Evolutionary conservation across 2,888 invertebrate genomes (phyloP).

Genomic region (Epinotia ramella): DNA sequence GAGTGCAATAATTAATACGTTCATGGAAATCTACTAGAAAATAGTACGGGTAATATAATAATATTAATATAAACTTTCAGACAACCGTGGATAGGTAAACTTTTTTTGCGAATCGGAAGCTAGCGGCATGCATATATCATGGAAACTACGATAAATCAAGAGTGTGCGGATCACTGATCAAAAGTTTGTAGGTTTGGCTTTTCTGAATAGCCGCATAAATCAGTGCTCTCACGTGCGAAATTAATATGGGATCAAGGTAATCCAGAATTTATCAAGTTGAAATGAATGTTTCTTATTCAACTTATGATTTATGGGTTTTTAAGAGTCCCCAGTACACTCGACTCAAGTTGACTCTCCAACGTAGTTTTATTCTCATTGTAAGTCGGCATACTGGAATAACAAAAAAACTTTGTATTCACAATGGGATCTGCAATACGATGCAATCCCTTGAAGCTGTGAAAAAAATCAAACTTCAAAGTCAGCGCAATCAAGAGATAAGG

Average conservation of each 20-base stretch:
- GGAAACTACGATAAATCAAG: constrained; percentile 65
- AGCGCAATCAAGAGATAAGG: too few relatives aligned
- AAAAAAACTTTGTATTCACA: too few relatives aligned
- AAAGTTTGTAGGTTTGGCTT: constrained; percentile 72
- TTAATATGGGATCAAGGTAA: constrained; percentile 66
- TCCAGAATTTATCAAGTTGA: constrained; percentile 57
- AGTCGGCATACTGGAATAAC: too few relatives aligned
- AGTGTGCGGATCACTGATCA: constrained; percentile 70
- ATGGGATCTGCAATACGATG: too few relatives aligned
- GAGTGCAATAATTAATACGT: too few relatives aligned
- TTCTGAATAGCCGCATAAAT: constrained; percentile 71
- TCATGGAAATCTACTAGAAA: too few relatives aligned
- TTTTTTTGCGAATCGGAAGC: constrained; percentile 44
- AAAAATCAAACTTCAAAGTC: too few relatives aligned
- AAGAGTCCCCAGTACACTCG: too few relatives aligned
- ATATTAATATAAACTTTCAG: neutral
- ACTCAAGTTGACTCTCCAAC: too few relatives aligned
- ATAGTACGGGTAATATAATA: neutral
- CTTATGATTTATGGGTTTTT: neutral
- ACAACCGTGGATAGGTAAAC: constrained; percentile 4
- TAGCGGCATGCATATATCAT: constrained; percentile 61
- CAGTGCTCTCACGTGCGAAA: constrained; percentile 67
- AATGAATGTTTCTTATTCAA: neutral
- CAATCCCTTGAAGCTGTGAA: too few relatives aligned
- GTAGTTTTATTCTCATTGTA: too few relatives aligned